Base-by-base conservation (phyloP, 2,113 vertebrate genomes). In the Fulica atra region DNA sequence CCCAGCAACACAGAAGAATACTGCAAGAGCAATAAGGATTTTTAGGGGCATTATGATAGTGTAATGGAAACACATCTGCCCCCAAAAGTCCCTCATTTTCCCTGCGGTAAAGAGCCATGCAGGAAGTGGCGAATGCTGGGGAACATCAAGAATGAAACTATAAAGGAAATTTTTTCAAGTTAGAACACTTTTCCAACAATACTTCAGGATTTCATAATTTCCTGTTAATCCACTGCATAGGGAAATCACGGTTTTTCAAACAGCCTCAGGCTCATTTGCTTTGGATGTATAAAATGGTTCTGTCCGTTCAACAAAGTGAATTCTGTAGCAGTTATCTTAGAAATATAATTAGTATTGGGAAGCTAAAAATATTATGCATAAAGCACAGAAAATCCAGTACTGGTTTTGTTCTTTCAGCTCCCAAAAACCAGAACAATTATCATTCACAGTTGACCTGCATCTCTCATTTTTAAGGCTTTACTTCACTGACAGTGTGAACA, bases 1-100 rank as follows among this genome's bases (percentile, higher is more conserved):
- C 94, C 96, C 97, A 81, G 94, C 89, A 94, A 87, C 89, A 96
- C 95, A 38, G 98, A 98, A 97, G 99, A 98, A 98, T 96, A 98
- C 98, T 98, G 98, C 99, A 99, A 98, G 99, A 99, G 98, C 98
- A 99, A 99, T 99, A 99, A 99, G 99, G 98, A 99, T 99, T 99
- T 99, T 99, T 98, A 99, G 98, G 99, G 98, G 99, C 99, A 99
- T 99, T 99, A 99, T 99, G 99, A 98, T 99, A 98, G 97, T 97
- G 97, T 97, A 98, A 98, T 96, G 97, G 95, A 98, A 98, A 99
- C 99, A 99, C 98, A 99, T 98, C 98, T 99, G 98, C 99, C 99
- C 99, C 99, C 98, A 99, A 99, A 99, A 99, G 98, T 98, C 99
- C 99, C 99, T 99, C 98, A 99, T 99, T 99, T 99, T 99, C 98